Evolutionary conservation across 1,140 invertebrate species (phyloP).

Genomic region (Bombus difficillimus): DNA sequence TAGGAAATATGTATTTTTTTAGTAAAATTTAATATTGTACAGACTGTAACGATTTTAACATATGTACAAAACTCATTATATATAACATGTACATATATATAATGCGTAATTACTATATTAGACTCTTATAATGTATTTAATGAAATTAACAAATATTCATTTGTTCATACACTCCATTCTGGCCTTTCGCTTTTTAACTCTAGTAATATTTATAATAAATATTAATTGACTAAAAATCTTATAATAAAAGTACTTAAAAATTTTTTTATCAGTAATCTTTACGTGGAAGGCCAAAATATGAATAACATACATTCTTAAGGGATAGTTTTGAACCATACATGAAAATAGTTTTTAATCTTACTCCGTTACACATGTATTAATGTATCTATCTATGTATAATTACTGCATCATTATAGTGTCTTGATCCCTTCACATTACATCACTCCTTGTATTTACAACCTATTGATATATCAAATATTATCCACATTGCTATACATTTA

Average conservation of each 20-base stretch:
- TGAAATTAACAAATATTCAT: slow-evolving; percentile 64
- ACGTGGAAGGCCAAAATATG: slow-evolving; percentile 60
- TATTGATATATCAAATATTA: slow-evolving; percentile 57
- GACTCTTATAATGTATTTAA: slow-evolving; percentile 59
- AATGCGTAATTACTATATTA: slow-evolving; percentile 65
- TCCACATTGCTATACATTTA: slow-evolving; percentile 46
- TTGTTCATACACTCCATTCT: slow-evolving; percentile 58
- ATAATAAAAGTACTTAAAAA: slow-evolving; percentile 62
- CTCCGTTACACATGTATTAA: slow-evolving; percentile 48
- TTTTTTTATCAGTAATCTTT: slow-evolving; percentile 33
- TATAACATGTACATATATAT: slow-evolving; percentile 74
- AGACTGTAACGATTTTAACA: slow-evolving; percentile 70
- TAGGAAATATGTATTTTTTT: slow-evolving; percentile 47
- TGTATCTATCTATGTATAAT: slow-evolving; percentile 53
- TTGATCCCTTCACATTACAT: slow-evolving; percentile 71
- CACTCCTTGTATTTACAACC: slow-evolving; percentile 64
- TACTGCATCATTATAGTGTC: slow-evolving; percentile 60
- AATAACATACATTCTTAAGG: slow-evolving; percentile 51
- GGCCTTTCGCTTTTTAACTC: slow-evolving; percentile 59
- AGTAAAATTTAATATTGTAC: slow-evolving; percentile 76
- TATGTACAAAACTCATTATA: slow-evolving; percentile 77
- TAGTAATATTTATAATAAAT: slow-evolving; percentile 61
- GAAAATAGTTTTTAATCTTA: slow-evolving; percentile 73
- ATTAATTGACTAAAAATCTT: slow-evolving; percentile 62
- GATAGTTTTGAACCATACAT: slow-evolving; percentile 65